Base-by-base conservation (phyloP, 2,797 vertebrate genomes). In the Xiphorhynchus erythropygius region DNA sequence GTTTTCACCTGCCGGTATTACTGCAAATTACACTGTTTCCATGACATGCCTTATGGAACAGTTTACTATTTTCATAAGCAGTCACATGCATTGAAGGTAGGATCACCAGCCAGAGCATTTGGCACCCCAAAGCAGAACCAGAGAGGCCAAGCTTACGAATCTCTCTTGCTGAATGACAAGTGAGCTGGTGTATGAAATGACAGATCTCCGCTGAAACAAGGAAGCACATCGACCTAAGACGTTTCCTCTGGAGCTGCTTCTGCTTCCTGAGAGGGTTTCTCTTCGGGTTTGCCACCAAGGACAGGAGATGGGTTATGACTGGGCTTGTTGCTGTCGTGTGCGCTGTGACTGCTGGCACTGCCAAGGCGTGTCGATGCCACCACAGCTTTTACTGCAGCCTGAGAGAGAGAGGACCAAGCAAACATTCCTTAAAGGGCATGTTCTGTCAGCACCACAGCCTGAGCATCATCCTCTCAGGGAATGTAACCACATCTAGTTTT, bases 361-460 rank as follows among this genome's bases (percentile, higher is more conserved):
- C 98, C 98, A 7, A 99, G 95, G 12, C 98, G 98, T 4, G 98
- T 98, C 24, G 98, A 99, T 35, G 98, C 98, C 94, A 99, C 98
- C 79, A 99, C 98, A 6, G 98, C 98, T 97, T 99, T 99, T 73
- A 99, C 98, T 7, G 98, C 98, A 42, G 98, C 98, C 98, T 99
- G 96, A 47, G 83, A 73, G 87, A 92, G 90, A 97, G 52, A 94
- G 57, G 46, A 84, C 30, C 90, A 77, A 57, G 86, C 28, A 85
- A 55, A 53, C 8, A 57, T 33, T 73, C 42, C 57, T 84, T 90
- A 86, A 79, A 37, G 37, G 39, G 28, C 63, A 53, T 0, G 1
- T 11, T 28, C 30, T 8, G 12, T 8, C 2, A 44, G 42, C 30
- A 39, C 4, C 7, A 9, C 5, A 11, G 13, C 19, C 23, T 16